Evolutionary conservation across 2,888 invertebrate species (phyloP), one percentile per base, ranked within the genome.

Genomic region (Metallyticus violacea): DNA sequence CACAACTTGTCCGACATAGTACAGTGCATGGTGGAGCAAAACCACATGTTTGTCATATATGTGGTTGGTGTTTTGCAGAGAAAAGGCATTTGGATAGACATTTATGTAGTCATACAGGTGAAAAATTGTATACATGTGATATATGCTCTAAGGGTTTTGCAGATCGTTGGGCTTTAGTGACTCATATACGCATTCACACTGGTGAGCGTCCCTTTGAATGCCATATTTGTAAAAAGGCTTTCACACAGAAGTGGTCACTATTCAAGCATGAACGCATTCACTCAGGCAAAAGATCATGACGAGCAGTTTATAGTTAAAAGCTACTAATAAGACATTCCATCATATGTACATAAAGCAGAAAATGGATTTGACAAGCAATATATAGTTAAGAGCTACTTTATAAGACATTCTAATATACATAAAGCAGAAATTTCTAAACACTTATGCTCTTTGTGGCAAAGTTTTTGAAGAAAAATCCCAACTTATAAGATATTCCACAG

Each of bases 291-390:
- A 90, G 91, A 87, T 92, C 92, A 6, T 89, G 90, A 90, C 87
- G 92, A 90, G 87, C 89, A 89, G 89, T 90, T 89, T 90, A 84
- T 88, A 15, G 88, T 88, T 26, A 86, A 89, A 78, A 89, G 89
- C 81, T 88, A 88, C 26, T 90, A 80, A 81, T 86, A 27, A 89
- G 89, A 85, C 93, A 93, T 89, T 91, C 92, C 91, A 89, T n/a
- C n/a, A n/a, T n/a, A 92, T 87, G 92, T 92, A 9, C 93, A 93
- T 89, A 92, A 92, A 85, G 93, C 93, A 2, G 92, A 92, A 89
- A 90, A n/a, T n/a, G n/a, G n/a, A n/a, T n/a, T n/a, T 89, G 90
- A 90, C 87, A 93, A 90, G 87, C 89, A 89, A 89, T 90, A 89
- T 90, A 84, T 88, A 15, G 88, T 88, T 26, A 86, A 89, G 78